phyloP scores from a whole-genome alignment of 2,113 vertebrate species.

The Aspiorhynchus laticeps region DNA sequence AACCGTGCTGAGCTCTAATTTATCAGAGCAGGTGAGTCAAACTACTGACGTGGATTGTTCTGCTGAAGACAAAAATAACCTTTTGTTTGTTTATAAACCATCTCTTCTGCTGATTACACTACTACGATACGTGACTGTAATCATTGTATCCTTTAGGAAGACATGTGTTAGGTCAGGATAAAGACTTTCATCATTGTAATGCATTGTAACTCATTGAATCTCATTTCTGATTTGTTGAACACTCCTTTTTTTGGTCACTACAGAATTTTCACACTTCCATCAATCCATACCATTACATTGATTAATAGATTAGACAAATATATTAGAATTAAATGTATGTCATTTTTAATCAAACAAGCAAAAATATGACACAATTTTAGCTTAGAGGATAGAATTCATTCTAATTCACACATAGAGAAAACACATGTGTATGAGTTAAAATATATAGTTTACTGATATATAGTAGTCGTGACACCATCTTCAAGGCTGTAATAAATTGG shows the following conservation, averaged over 20 bases:
- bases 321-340: not conserved
- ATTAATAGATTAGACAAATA: not conserved
- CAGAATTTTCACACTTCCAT: not conserved
- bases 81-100: conserved; percentile 48
- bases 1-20: conserved; percentile 38
- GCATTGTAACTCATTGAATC: not conserved
- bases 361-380: not conserved
- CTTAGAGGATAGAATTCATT: not conserved
- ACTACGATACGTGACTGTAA: conserved; percentile 46
- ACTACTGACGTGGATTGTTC: conserved; percentile 24
- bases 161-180: conserved; percentile 16
- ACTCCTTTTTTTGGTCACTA: not conserved
- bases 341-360: not conserved
- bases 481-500: not conserved
- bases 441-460: not conserved
- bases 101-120: conserved; percentile 39
- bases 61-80: conserved; percentile 48
- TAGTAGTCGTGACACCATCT: not conserved
- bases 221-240: not conserved
- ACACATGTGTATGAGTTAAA: not conserved
- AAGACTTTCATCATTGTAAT: conserved; percentile 33
- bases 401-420: not conserved
- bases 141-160: conserved; percentile 18
- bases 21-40: conserved; percentile 32
- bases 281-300: not conserved